Evolutionary conservation across 2,888 invertebrate genomes (phyloP), one percentile per base, ranked within the genome.

Genomic region (Ormyrus pomaceus): DNA sequence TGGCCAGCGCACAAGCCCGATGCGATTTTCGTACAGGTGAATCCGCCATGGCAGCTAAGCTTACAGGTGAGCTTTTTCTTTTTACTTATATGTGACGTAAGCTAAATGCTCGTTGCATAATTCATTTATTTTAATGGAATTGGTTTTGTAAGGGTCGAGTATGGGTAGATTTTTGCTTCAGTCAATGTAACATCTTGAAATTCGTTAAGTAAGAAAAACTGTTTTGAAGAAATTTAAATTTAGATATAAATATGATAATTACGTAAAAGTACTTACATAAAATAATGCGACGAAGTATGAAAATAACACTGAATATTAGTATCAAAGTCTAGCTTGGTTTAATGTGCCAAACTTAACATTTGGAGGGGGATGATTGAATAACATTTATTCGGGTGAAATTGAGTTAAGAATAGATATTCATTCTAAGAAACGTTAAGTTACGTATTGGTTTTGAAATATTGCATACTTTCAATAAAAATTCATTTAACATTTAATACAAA

Each of bases 21-120:
- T 89, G 86, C 89, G 86, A 86, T 87, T 89, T 89, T 89, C 89
- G 83, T 87, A 86, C 84, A 89, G 90, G 89, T 90, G 90, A 90
- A 90, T 87, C 86, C 53, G 71, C 81, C 19, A 82, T 84, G 82
- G 83, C 82, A 80, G 81, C 83, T 83, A 87, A 87, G 84, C 82
- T 87, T 84, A 88, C 87, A 88, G 90, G 90, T 90, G 65, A 82
- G 82, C n/a, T 13, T 53, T 11, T 50, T 50, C 45, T 62, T 45
- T 34, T 13, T 48, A 7, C 8, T 64, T 19, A 13, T 48, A 64
- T 64, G 34, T 34, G 34, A 34, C 4, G 34, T 34, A 34, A 34
- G 34, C 34, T 34, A 4, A 34, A 34, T 34, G 34, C 34, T 34
- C 34, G 34, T 34, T 34, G 34, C 34, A 34, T 34, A 34, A 34